Evolutionary conservation across 2,797 vertebrate species (phyloP).

Genomic region (Manis javanica): DNA sequence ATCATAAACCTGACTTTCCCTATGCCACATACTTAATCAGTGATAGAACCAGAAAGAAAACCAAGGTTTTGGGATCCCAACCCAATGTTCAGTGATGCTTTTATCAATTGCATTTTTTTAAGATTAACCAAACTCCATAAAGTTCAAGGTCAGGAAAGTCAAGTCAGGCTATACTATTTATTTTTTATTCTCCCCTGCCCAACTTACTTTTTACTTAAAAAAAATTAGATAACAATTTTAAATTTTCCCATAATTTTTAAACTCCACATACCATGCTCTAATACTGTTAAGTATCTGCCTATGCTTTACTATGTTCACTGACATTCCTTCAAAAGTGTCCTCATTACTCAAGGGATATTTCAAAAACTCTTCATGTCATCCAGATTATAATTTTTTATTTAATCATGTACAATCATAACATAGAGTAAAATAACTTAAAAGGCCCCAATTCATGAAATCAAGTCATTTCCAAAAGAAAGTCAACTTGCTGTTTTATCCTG

Average conservation of each 20-base stretch:
- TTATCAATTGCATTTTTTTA: not conserved
- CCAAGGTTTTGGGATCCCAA: not conserved
- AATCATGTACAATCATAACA: conserved; percentile 20
- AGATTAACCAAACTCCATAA: conserved; percentile 1
- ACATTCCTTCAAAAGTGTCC: not conserved
- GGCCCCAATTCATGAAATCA: conserved; percentile 15
- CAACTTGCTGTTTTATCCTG: not conserved
- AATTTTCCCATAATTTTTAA: not conserved
- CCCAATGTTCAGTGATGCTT: conserved; percentile 3
- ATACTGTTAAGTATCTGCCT: not conserved
- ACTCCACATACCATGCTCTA: not conserved
- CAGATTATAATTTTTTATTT: conserved; percentile 58
- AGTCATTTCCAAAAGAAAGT: conserved; percentile 57
- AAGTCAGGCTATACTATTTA: not conserved
- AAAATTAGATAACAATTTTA: conserved; percentile 34
- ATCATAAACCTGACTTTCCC: not conserved
- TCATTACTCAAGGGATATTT: conserved; percentile 17
- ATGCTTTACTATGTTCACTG: conserved; percentile 24
- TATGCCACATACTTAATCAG: not conserved
- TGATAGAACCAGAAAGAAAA: conserved; percentile 56
- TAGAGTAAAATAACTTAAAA: conserved; percentile 62
- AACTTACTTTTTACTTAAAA: not conserved
- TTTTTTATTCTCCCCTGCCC: not conserved
- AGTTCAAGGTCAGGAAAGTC: conserved; percentile 23
- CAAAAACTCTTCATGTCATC: conserved; percentile 31